Base-by-base conservation (phyloP, 2,888 invertebrate genomes). In the Suillia variegata region DNA sequence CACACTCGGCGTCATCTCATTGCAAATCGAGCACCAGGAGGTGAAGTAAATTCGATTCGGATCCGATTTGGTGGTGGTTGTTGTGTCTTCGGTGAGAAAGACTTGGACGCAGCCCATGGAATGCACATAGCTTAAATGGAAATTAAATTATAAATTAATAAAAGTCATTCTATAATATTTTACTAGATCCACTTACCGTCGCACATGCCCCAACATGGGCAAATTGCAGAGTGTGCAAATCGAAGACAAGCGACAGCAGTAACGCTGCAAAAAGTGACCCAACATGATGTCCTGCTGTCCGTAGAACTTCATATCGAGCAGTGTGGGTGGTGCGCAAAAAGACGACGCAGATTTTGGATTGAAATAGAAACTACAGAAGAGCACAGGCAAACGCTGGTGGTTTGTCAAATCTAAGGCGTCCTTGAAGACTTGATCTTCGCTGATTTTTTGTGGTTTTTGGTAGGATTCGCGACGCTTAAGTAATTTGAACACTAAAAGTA, bases 261-360 rank as follows among this genome's bases (percentile, higher is more conserved):
- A 97, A 59, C 92, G 87, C 77, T 96, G 93, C 48, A 99, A 84
- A 78, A 98, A 99, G 64, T 91, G 91, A 33, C 98, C 98, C 48
- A 99, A 83, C 1, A 97, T 92, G 70, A 98, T 96, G 81, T 99
- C 99, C 77, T 96, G 94, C 20, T 89, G 87, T 0, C 96, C 96
- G 81, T 99, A 99, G 84, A 96, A 93, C 75, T 94, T 92, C 96
- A 99, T 98, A 57, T 82, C 80, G 56, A 82, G 61, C 47, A 82
- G 62, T 20, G 79, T 79, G 6, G 82, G 82, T 31, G 78, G 74
- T 8, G 81, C 81, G 64, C 82, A 82, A 66, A 82, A 82, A 0
- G 82, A 80, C 1, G 82, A 78, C 1, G 75, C 73, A 0, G 79
- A 77, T 56, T 81, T 80, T 13, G 80, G 79, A 67, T 80, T 82